Base-by-base conservation (phyloP, 2,888 invertebrate species). In the Neocrepidodera transversa region DNA sequence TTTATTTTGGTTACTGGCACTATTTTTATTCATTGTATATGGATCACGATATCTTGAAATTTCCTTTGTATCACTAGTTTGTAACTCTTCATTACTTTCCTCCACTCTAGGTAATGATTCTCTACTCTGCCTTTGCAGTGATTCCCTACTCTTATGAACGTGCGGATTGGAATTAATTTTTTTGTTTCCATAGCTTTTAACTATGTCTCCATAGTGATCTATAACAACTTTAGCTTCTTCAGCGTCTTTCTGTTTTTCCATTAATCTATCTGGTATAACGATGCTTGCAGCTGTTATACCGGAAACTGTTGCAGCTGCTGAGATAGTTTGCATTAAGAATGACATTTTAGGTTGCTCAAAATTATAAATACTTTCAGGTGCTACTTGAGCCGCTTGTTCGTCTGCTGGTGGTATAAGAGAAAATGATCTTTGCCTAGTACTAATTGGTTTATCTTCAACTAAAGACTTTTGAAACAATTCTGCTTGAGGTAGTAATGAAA, bases 161-260 rank as follows among this genome's bases (percentile, higher is more conserved):
- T 67, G 63, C 2, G 72, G 64, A 58, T 60, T 58, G 50, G 68
- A 69, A 47, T 68, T 68, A 60, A 63, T 66, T 65, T 69, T 67
- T 10, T 26, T 45, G 45, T 64, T 68, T 16, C 90, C 87, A 69
- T 87, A 87, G 74, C 87, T 89, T 69, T 85, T 86, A 1, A 93
- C 90, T 64, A 93, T 87, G 74, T 88, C 91, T 13, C 90, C 89
- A 70, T 93, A 93, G 74, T 91, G 89, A 79, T 91, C 90, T 11
- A 90, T 88, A 0, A 89, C 87, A 0, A 87, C 87, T 74, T 83
- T 85, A 0, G 86, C 84, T 76, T 88, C 89, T 66, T 90, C 89
- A 47, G 82, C 82, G 20, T 83, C 76, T 74, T 81, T 81, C 49
- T 68, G 82, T 77, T 72, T 73, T 28, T 74, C 70, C 1, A 75